Evolutionary conservation across 2,797 vertebrate genomes (phyloP).

Genomic region (Channa striata): DNA sequence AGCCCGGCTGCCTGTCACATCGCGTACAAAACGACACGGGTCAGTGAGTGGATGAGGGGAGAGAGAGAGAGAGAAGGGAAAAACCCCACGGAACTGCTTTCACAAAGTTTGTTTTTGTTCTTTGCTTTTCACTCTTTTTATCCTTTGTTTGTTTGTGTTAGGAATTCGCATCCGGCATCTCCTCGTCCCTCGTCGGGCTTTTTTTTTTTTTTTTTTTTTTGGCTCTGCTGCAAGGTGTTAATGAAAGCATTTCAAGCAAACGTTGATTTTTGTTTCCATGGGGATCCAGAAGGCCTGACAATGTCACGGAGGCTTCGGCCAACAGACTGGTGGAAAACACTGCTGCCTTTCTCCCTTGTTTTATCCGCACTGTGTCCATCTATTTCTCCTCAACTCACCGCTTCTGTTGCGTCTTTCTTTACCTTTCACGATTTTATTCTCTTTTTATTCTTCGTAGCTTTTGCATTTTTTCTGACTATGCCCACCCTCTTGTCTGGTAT

Average conservation of each 20-base stretch:
- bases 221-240: slow-evolving; percentile 66
- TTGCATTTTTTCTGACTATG: neutral
- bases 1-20: slow-evolving; percentile 35
- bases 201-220: too few species aligned
- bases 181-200: slow-evolving; percentile 51
- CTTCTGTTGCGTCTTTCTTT: slow-evolving; percentile 7
- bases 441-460: slow-evolving; percentile 2
- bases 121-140: slow-evolving; percentile 39
- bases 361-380: slow-evolving; percentile 25
- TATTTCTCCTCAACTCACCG: slow-evolving; percentile 23
- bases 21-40: slow-evolving; percentile 67
- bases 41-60: slow-evolving; percentile 48
- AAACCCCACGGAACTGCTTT: slow-evolving; percentile 41
- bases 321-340: slow-evolving; percentile 53
- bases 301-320: slow-evolving; percentile 72
- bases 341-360: slow-evolving; percentile 26
- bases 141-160: slow-evolving; percentile 74
- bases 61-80: neutral
- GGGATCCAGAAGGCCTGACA: slow-evolving; percentile 70
- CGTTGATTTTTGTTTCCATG: slow-evolving; percentile 75
- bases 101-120: slow-evolving; percentile 62
- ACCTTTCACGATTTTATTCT: neutral
- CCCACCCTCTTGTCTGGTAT: neutral
- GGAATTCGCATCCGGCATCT: slow-evolving; percentile 53
- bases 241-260: slow-evolving; percentile 78